phyloP scores from a whole-genome alignment of 2,888 invertebrate genomes.

The Lasioglossum villosulum region DNA sequence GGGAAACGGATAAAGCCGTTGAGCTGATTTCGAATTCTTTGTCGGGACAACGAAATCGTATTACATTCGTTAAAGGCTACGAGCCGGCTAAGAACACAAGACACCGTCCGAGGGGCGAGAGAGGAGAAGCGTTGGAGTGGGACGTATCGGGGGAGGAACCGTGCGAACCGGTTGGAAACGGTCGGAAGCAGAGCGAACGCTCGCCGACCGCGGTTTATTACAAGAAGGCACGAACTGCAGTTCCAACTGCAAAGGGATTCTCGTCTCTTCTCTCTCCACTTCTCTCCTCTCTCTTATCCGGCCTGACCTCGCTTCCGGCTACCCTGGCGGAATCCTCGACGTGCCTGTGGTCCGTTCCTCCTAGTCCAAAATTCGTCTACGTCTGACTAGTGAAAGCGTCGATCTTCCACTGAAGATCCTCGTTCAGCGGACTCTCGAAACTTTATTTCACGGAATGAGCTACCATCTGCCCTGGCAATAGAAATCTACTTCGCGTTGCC shows the following conservation, averaged over 20 bases:
- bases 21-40: slow-evolving; percentile 66
- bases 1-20: slow-evolving; percentile 44
- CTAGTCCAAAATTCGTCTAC: slow-evolving; percentile 58
- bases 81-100: slow-evolving; percentile 42
- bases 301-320: slow-evolving; percentile 25
- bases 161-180: background rate
- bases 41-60: slow-evolving; percentile 59
- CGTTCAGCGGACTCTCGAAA: slow-evolving; percentile 1
- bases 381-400: slow-evolving; percentile 35
- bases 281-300: background rate
- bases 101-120: slow-evolving; percentile 19
- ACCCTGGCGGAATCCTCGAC: slow-evolving; percentile 45
- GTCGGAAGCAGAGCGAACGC: slow-evolving; percentile 6
- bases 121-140: background rate
- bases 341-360: slow-evolving; percentile 64
- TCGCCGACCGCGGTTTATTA: slow-evolving; percentile 30
- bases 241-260: slow-evolving; percentile 36
- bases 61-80: slow-evolving; percentile 62
- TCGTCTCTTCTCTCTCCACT: background rate
- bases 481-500: background rate
- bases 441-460: background rate
- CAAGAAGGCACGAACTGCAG: slow-evolving; percentile 62
- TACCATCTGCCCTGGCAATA: background rate
- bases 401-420: slow-evolving; percentile 6
- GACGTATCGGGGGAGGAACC: slow-evolving; percentile 30